Conservation (phyloP, 2,797 vertebrate species). For the Molossus alvarezi region DNA sequence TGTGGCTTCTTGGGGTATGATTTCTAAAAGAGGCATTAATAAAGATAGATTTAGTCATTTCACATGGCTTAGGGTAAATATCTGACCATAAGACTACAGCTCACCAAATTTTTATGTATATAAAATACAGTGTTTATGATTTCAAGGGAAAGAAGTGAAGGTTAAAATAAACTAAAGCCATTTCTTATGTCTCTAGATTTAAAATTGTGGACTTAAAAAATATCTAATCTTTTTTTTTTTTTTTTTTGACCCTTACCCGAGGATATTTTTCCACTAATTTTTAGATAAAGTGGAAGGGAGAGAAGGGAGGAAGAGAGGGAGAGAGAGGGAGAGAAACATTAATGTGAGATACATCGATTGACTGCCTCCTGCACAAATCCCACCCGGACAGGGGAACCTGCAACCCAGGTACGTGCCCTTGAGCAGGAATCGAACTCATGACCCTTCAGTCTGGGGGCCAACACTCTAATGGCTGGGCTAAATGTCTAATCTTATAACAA, state of each 20-base stretch:
- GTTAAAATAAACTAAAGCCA: constrained; percentile 16
- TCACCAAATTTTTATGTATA: background rate
- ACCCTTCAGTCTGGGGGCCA: too few relatives aligned
- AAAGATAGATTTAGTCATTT: constrained; percentile 12
- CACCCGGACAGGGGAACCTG: too few relatives aligned
- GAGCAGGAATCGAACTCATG: too few relatives aligned
- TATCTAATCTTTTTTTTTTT: background rate
- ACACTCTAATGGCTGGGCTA: background rate
- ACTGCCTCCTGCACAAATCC: too few relatives aligned
- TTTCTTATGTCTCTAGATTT: constrained; percentile 28
- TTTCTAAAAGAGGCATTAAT: constrained; percentile 34
- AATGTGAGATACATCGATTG: too few relatives aligned
- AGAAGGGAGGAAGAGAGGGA: too few relatives aligned
- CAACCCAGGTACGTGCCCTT: too few relatives aligned
- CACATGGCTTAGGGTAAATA: background rate
- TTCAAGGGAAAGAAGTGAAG: constrained; percentile 7
- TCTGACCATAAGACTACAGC: background rate
- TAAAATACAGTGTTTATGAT: background rate
- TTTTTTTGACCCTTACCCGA: too few relatives aligned
- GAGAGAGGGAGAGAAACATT: too few relatives aligned
- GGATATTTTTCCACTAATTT: too few relatives aligned
- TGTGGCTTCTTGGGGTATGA: background rate
- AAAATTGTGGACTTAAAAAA: constrained; percentile 25
- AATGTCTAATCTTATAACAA: constrained; percentile 49
- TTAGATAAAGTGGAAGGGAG: too few relatives aligned